phyloP scores from a whole-genome alignment of 2,797 vertebrate genomes.

The Melanotaenia parkinsoni region DNA sequence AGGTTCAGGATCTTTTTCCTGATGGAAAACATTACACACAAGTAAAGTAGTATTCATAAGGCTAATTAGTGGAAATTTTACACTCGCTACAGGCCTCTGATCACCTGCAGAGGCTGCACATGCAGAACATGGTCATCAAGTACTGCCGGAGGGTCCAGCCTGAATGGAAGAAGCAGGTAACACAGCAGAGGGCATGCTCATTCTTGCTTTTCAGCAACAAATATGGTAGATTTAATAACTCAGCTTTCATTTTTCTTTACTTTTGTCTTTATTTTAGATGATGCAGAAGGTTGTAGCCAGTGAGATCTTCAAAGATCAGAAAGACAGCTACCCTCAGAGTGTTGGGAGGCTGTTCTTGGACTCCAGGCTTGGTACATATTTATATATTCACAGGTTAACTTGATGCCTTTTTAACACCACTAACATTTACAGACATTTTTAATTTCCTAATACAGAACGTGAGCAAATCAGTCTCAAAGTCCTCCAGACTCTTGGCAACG shows the following conservation, averaged over 20 bases:
- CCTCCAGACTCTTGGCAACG: slow-evolving; percentile 89
- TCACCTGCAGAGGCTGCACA: slow-evolving; percentile 86
- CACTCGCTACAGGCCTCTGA: slow-evolving; percentile 86
- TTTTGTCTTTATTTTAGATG: slow-evolving; percentile 79
- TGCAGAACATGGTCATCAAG: slow-evolving; percentile 93
- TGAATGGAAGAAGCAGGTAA: slow-evolving; percentile 97
- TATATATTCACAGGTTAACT: background rate
- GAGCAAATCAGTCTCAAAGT: slow-evolving; percentile 95
- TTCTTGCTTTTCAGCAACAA: background rate
- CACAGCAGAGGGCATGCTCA: background rate
- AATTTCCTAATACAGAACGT: slow-evolving; percentile 79
- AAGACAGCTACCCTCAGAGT: slow-evolving; percentile 94
- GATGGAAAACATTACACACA: background rate
- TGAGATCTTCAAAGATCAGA: slow-evolving; percentile 95
- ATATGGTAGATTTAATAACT: background rate
- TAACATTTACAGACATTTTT: slow-evolving; percentile 24
- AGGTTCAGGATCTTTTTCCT: background rate
- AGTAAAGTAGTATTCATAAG: background rate
- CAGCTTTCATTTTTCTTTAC: background rate
- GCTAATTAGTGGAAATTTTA: slow-evolving; percentile 1
- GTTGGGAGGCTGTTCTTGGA: slow-evolving; percentile 94
- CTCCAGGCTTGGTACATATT: slow-evolving; percentile 89
- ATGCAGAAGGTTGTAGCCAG: slow-evolving; percentile 96
- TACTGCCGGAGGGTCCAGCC: slow-evolving; percentile 94
- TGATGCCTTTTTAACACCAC: background rate